Evolutionary conservation across 2,797 vertebrate species (phyloP).

Genomic region (Hypotaenidia okinawae): DNA sequence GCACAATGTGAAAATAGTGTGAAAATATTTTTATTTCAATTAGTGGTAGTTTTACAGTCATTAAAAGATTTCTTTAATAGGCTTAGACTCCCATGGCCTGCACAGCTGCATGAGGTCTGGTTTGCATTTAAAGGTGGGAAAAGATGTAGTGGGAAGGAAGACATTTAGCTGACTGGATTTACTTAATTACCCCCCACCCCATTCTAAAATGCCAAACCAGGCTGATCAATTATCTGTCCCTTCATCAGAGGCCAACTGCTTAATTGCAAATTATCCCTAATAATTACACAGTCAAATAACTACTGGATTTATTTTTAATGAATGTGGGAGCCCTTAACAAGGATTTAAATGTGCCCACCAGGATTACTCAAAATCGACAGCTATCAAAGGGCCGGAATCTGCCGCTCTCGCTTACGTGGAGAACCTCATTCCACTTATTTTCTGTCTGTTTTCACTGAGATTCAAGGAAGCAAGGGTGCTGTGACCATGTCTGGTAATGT

Average conservation of each 20-base stretch:
- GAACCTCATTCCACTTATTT: not conserved
- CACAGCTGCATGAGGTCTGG: slow-evolving; percentile 48
- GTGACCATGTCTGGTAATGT: not conserved
- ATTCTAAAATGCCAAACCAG: slow-evolving; percentile 29
- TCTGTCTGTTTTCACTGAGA: not conserved
- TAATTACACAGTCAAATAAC: slow-evolving; percentile 58
- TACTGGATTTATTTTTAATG: slow-evolving; percentile 65
- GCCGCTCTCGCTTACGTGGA: not conserved
- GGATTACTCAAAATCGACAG: slow-evolving; percentile 57
- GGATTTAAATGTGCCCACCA: slow-evolving; percentile 56
- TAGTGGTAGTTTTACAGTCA: slow-evolving; percentile 66
- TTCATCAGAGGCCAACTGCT: slow-evolving; percentile 54
- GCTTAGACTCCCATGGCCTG: slow-evolving; percentile 43
- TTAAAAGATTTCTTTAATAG: slow-evolving; percentile 73
- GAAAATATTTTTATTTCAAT: slow-evolving; percentile 79
- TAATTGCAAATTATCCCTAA: slow-evolving; percentile 67
- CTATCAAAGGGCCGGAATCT: slow-evolving; percentile 34
- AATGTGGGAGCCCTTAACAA: slow-evolving; percentile 55
- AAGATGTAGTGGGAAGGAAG: slow-evolving; percentile 38
- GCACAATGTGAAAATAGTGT: slow-evolving; percentile 64
- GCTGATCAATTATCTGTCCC: slow-evolving; percentile 61
- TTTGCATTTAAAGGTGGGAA: slow-evolving; percentile 63
- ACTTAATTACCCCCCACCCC: slow-evolving; percentile 59
- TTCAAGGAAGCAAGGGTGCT: not conserved
- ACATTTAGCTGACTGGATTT: slow-evolving; percentile 62